Conservation (phyloP, 2,797 vertebrate genomes). For the Sparidentex hasta region DNA sequence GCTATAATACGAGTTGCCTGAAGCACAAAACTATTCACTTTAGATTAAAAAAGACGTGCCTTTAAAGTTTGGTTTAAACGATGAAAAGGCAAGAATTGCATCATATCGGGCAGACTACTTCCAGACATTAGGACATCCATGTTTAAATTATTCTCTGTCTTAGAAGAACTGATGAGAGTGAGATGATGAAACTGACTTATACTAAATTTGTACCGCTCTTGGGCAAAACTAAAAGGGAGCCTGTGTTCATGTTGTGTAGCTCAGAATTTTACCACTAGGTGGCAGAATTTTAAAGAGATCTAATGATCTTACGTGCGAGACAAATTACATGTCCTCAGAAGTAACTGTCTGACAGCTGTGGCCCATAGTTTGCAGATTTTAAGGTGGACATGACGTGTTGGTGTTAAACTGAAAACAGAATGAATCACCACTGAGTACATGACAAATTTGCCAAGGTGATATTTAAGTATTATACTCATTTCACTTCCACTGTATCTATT, state of each 20-base stretch:
- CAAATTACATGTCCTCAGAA: constrained; percentile 18
- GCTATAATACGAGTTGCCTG: background rate
- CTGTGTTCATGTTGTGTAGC: background rate
- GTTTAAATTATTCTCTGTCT: constrained; percentile 42
- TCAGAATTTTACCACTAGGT: constrained; percentile 57
- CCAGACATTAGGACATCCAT: constrained; percentile 3
- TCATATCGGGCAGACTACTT: constrained; percentile 22
- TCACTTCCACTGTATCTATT: no score
- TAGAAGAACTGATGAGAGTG: constrained; percentile 23
- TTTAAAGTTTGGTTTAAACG: constrained; percentile 6
- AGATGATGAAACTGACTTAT: constrained; percentile 34
- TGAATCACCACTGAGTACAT: background rate
- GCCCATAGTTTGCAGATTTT: constrained; percentile 29
- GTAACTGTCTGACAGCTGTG: constrained; percentile 14
- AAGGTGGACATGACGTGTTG: constrained; percentile 9
- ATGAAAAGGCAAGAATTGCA: constrained; percentile 43
- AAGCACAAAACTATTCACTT: background rate
- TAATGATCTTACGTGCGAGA: background rate
- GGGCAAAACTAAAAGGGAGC: constrained; percentile 1
- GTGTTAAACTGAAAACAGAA: constrained; percentile 33
- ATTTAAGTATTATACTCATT: background rate
- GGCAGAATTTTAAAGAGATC: constrained; percentile 45
- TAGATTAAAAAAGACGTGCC: constrained; percentile 4
- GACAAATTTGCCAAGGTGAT: background rate
- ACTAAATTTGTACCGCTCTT: background rate